Evolutionary conservation across 1,140 invertebrate genomes (phyloP), one percentile per base, ranked within the genome.

Genomic region (Drosophila equinoxialis): DNA sequence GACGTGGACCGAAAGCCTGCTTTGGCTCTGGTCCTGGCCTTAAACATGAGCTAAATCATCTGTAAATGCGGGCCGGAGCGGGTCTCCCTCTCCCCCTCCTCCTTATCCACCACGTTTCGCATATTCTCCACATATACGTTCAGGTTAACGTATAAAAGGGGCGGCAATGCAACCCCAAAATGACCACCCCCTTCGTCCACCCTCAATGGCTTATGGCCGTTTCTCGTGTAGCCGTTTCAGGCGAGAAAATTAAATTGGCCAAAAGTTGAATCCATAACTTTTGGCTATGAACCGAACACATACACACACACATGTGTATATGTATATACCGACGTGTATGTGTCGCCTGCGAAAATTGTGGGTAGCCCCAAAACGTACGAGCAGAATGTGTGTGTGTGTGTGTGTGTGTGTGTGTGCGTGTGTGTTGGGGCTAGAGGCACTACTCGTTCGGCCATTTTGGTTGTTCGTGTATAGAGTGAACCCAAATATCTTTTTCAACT

Each of bases 251-350:
- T 90, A 90, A 90, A 90, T 90, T 90, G 87, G 87, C 87, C 87
- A 90, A 90, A 90, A 90, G 87, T 90, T 90, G 87, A 90, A 90
- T 90, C 86, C 87, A 90, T 90, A 90, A 90, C 86, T 90, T 90
- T 90, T 90, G 86, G 86, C 86, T 90, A 90, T 90, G 74, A 85
- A 77, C 86, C 74, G 79, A 65, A 77, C 68, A 78, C 74, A 77
- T 74, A 75, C 77, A 26, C 57, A 33, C 33, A 48, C 20, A 48
- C 39, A 59, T 33, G 39, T 30, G 48, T 59, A 26, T 26, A 30
- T 26, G 26, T 26, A 30, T 6, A 30, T 30, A 30, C 0, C 30
- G 30, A 30, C 6, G 37, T n/a, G 45, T 42, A 20, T 64, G 41
- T 57, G 30, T 71, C 45, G 82, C 71, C 82, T 86, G 82, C 58